phyloP scores from a whole-genome alignment of 2,888 invertebrate species.

The Cryptocephalus primarius region DNA sequence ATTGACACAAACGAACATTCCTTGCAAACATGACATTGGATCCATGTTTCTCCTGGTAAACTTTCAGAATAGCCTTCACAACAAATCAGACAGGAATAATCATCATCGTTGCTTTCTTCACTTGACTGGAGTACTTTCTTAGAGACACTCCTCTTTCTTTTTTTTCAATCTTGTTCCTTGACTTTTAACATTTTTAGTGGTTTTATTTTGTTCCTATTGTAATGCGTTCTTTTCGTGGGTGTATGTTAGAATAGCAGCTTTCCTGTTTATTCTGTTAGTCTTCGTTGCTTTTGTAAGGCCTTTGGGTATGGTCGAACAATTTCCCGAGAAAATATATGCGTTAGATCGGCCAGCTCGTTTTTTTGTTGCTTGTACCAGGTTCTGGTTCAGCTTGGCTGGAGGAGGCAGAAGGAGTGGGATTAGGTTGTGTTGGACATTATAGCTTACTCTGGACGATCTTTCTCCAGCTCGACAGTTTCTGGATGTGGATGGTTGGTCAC shows the following conservation, averaged over 20 bases:
- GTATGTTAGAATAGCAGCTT: too few relatives aligned
- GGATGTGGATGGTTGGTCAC: neutral
- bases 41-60: conserved; percentile 3
- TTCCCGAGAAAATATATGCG: neutral
- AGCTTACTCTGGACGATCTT: neutral
- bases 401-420: neutral
- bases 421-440: neutral
- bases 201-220: conserved; percentile 2
- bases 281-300: conserved; percentile 1
- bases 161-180: neutral
- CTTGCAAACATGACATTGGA: neutral
- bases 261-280: neutral
- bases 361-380: neutral
- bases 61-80: conserved; percentile 2
- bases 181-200: neutral
- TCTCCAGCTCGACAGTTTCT: neutral
- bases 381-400: neutral
- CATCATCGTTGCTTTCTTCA: conserved; percentile 2
- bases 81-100: conserved; percentile 1
- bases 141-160: neutral
- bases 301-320: conserved; percentile 2
- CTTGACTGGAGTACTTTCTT: conserved; percentile 2
- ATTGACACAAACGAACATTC: neutral
- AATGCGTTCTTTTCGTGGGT: conserved; percentile 1
- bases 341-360: too few relatives aligned